Conservation (phyloP, 2,113 vertebrate species). For the Anarhynchus alexandrinus region DNA sequence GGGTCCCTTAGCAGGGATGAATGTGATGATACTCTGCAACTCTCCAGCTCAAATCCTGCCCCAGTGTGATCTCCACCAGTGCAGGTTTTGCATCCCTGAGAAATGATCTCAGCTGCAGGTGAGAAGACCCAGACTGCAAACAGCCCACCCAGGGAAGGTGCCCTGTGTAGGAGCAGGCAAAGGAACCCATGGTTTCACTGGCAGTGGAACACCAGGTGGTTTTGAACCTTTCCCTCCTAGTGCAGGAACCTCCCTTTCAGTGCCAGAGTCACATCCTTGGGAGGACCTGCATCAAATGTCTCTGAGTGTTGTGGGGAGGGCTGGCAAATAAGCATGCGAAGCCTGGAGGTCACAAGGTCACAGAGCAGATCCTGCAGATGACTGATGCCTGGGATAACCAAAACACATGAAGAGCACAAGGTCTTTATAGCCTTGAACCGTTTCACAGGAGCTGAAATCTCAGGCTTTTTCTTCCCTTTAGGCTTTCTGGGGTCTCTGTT, state of each 20-base stretch:
- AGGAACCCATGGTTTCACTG: background rate
- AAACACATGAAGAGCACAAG: background rate
- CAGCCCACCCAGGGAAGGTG: background rate
- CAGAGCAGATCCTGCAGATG: background rate
- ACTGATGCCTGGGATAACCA: background rate
- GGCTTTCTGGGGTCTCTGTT: background rate
- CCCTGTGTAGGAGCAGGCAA: background rate
- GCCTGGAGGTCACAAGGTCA: background rate
- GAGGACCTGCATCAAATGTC: background rate
- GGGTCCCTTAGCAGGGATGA: background rate
- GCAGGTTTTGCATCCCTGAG: background rate
- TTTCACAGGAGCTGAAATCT: background rate
- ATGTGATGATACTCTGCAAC: background rate
- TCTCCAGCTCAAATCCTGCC: background rate
- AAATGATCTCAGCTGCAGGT: background rate
- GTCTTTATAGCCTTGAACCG: background rate
- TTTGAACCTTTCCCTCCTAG: background rate
- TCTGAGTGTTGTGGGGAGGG: background rate
- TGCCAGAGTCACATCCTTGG: background rate
- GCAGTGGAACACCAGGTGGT: background rate
- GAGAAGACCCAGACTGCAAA: background rate
- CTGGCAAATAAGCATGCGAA: background rate
- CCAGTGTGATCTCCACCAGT: background rate
- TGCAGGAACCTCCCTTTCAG: background rate
- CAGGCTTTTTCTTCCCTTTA: background rate